Percentiles rank a stretch among this genome's conserved stretches.
Conservation (phyloP, 2,888 invertebrate species). For the Andrena fulva region DNA sequence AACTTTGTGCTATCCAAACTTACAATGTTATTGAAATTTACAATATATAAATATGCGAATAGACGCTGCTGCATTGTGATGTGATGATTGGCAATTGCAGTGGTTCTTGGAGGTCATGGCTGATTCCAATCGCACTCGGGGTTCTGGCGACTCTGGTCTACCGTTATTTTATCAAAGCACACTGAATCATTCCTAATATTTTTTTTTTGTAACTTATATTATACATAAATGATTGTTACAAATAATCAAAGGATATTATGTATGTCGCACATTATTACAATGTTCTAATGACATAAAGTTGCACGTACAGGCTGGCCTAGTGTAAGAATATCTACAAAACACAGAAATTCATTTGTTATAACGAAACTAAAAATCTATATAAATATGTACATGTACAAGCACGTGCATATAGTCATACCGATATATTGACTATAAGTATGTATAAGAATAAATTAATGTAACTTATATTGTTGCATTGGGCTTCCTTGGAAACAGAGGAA, state of each 20-base stretch:
- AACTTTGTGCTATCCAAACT: constrained; percentile 33
- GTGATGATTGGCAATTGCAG: constrained; percentile 84
- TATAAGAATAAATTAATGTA: constrained; percentile 54
- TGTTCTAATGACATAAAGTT: constrained; percentile 57
- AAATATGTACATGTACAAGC: constrained; percentile 44
- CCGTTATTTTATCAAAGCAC: constrained; percentile 84
- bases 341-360: constrained; percentile 45
- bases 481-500: constrained; percentile 20
- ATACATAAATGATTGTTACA: constrained; percentile 64
- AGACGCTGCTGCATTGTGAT: constrained; percentile 79
- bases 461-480: constrained; percentile 29
- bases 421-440: constrained; percentile 37
- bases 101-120: constrained; percentile 85
- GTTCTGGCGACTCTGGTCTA: constrained; percentile 85
- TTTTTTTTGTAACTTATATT: constrained; percentile 65
- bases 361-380: constrained; percentile 30
- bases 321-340: constrained; percentile 42
- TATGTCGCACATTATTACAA: constrained; percentile 59
- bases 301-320: constrained; percentile 60
- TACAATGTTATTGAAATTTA: constrained; percentile 15
- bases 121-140: constrained; percentile 85
- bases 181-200: constrained; percentile 70
- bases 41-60: constrained; percentile 57
- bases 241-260: constrained; percentile 51
- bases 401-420: constrained; percentile 21